These are phyloP conservation scores for Drosophila vallismaia DNA, from an alignment of 2,888 invertebrate genomes.

Conservation along the genomic window DNA sequence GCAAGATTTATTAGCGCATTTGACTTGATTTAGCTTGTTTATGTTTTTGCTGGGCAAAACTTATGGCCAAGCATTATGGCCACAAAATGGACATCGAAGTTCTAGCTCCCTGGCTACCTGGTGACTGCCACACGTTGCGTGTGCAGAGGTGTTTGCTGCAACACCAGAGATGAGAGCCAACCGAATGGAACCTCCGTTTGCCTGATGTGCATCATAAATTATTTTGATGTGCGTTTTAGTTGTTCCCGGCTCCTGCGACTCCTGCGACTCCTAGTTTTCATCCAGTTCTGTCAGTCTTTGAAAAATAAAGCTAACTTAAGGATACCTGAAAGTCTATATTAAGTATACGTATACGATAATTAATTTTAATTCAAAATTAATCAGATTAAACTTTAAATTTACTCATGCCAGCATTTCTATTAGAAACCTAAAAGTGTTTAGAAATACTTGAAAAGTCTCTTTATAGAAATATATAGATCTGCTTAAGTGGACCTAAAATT, in stretches of 20 bases:
- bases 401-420: no score
- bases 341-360: background rate
- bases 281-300: constrained; percentile 3
- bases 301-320: background rate
- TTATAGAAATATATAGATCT: no score
- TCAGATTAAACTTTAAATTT: no score
- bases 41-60: constrained; percentile 78
- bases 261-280: background rate
- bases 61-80: constrained; percentile 78
- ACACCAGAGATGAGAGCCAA: constrained; percentile 23
- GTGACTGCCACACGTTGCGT: constrained; percentile 27
- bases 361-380: no score
- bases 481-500: no score
- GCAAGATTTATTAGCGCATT: constrained; percentile 81
- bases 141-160: constrained; percentile 48
- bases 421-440: no score
- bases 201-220: constrained; percentile 75
- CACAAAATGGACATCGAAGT: constrained; percentile 64
- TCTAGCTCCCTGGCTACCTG: constrained; percentile 21
- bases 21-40: constrained; percentile 83
- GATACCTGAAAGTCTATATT: background rate
- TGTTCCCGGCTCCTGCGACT: constrained; percentile 41
- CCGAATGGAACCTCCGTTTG: constrained; percentile 31
- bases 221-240: constrained; percentile 74
- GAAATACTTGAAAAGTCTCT: no score